phyloP scores from a whole-genome alignment of 2,113 vertebrate species.

The Catharus bicknelli region DNA sequence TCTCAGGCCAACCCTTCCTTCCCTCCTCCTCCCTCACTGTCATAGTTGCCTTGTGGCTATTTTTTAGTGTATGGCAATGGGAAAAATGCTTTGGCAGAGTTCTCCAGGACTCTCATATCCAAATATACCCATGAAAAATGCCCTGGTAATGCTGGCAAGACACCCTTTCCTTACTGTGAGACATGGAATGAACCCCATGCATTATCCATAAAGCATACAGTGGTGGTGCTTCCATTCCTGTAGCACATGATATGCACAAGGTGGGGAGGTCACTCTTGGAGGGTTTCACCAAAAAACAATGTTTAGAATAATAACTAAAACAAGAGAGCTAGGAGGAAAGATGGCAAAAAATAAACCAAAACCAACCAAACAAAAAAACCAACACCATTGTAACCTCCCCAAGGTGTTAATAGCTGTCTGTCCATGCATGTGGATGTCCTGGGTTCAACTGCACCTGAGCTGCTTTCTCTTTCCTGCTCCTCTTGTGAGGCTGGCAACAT shows the following conservation, averaged over 20 bases:
- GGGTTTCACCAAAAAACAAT: background rate
- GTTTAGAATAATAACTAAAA: background rate
- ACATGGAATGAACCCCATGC: background rate
- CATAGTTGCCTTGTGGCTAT: background rate
- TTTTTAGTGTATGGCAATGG: background rate
- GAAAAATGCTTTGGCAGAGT: background rate
- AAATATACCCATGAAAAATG: background rate
- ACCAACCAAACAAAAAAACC: no score
- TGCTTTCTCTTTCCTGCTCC: background rate
- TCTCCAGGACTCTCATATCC: background rate
- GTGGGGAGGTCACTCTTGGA: background rate
- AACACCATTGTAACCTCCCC: fast-evolving
- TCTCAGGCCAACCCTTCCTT: background rate
- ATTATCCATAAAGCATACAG: background rate
- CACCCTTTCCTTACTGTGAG: background rate
- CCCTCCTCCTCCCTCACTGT: background rate
- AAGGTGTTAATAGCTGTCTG: background rate
- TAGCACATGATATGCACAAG: background rate
- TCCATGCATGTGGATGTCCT: background rate
- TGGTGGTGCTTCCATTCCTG: fast-evolving
- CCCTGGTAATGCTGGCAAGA: background rate
- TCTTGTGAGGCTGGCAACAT: background rate
- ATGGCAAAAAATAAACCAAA: background rate
- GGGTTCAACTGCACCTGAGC: background rate
- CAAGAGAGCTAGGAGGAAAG: background rate